These are phyloP conservation scores for Thelaira solivaga DNA, from an alignment of 2,888 invertebrate genomes.

Conservation along the genomic window DNA sequence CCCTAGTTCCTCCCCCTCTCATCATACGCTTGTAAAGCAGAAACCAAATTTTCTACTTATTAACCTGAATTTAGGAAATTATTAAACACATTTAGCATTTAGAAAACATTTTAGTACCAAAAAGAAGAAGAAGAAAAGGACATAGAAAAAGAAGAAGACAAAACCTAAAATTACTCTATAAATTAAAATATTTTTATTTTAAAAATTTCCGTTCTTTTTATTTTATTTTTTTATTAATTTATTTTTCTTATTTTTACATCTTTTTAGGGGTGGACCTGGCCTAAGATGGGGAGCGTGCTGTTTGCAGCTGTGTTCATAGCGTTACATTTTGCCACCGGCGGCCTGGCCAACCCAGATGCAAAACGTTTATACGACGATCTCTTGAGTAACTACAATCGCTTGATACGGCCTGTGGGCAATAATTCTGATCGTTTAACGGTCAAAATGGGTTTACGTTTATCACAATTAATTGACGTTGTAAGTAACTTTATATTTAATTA, in stretches of 20 bases:
- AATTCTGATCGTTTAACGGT: constrained; percentile 96
- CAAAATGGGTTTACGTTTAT: constrained; percentile 93
- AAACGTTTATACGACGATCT: constrained; percentile 97
- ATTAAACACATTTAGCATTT: too few species aligned
- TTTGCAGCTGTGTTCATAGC: constrained; percentile 85
- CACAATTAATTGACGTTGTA: constrained; percentile 95
- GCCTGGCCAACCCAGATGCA: constrained; percentile 92
- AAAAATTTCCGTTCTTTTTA: neutral
- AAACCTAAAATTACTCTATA: too few species aligned
- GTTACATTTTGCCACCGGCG: constrained; percentile 86
- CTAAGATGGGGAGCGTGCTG: constrained; percentile 89
- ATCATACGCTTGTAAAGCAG: too few species aligned
- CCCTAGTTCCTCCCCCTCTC: too few species aligned
- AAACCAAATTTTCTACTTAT: too few species aligned
- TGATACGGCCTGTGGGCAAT: constrained; percentile 95
- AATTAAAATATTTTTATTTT: neutral
- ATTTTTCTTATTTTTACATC: constrained; percentile 64
- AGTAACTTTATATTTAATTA: constrained; percentile 77
- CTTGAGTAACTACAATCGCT: constrained; percentile 95
- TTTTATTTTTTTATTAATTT: neutral
- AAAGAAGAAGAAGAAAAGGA: too few species aligned
- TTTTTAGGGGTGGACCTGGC: constrained; percentile 88
- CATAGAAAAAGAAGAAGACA: too few species aligned
- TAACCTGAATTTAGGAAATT: too few species aligned
- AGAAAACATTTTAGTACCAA: too few species aligned